Evolutionary conservation across 2,797 vertebrate genomes (phyloP).

Genomic region (Schizopygopsis pylzovi): DNA sequence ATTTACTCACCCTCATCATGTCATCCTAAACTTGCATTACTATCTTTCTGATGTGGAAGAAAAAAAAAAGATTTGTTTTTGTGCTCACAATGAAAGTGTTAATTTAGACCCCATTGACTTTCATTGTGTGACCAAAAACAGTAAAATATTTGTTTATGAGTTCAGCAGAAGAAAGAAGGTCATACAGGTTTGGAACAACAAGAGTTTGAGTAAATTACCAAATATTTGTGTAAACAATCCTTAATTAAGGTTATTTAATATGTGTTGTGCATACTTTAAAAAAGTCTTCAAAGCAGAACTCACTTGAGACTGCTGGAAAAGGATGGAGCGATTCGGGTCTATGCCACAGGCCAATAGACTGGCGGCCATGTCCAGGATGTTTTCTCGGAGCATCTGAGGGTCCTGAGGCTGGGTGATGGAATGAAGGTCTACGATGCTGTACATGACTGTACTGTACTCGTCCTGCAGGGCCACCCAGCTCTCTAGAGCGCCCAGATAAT

Average conservation of each 20-base stretch:
- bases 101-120: not conserved
- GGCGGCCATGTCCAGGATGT: conserved; percentile 90
- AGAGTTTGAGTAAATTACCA: not conserved
- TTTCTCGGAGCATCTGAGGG: conserved; percentile 77
- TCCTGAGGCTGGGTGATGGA: conserved; percentile 91
- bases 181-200: not conserved
- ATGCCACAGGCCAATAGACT: conserved; percentile 91
- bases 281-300: conserved; percentile 55
- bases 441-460: conserved; percentile 81
- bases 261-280: not conserved
- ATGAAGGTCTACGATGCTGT: conserved; percentile 95
- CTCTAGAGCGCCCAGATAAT: conserved; percentile 92
- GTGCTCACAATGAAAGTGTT: not conserved
- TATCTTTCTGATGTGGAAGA: not conserved
- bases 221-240: not conserved
- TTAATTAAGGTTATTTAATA: not conserved
- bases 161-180: not conserved
- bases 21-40: not conserved
- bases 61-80: not conserved
- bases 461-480: conserved; percentile 90
- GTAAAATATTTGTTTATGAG: not conserved
- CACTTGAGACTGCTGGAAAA: conserved; percentile 96
- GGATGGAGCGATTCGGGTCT: conserved; percentile 83
- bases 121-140: not conserved
- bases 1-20: not conserved